These are phyloP conservation scores for Leptosomus discolor DNA, from an alignment of 2,113 vertebrate species.

Conservation along the genomic window DNA sequence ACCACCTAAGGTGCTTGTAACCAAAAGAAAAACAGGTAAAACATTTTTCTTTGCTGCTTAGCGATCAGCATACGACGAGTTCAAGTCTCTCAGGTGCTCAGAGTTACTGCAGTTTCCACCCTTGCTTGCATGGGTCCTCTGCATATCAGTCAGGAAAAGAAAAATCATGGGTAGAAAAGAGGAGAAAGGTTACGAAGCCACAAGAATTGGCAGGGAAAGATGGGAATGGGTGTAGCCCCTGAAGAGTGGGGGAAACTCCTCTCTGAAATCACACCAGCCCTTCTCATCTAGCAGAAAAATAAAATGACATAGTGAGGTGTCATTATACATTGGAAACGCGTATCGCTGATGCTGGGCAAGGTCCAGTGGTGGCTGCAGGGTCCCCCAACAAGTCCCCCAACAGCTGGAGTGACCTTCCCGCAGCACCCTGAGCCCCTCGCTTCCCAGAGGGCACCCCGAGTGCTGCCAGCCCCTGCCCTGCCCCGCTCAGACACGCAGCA, in stretches of 20 bases:
- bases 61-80: not conserved
- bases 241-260: not conserved
- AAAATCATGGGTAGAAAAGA: not conserved
- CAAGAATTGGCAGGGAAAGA: not conserved
- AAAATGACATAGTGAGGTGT: not conserved
- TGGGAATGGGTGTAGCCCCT: not conserved
- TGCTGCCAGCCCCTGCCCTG: not conserved
- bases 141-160: not conserved
- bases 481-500: not conserved
- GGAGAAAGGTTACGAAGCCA: not conserved
- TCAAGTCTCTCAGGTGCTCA: not conserved
- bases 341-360: not conserved
- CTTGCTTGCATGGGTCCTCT: not conserved
- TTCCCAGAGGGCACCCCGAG: not conserved
- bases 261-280: not conserved
- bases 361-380: not conserved
- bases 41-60: conserved; percentile 33
- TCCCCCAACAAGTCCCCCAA: not conserved
- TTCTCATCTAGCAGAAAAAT: not conserved
- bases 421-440: not conserved
- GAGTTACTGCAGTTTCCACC: not conserved
- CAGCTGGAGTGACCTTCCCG: not conserved
- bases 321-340: not conserved
- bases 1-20: conserved; percentile 21
- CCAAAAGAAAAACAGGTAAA: conserved; percentile 33